Percentiles rank a stretch among this genome's conserved stretches.
These are phyloP conservation scores for Nemurella pictetii DNA, from an alignment of 2,888 invertebrate species.

Conservation along the genomic window DNA sequence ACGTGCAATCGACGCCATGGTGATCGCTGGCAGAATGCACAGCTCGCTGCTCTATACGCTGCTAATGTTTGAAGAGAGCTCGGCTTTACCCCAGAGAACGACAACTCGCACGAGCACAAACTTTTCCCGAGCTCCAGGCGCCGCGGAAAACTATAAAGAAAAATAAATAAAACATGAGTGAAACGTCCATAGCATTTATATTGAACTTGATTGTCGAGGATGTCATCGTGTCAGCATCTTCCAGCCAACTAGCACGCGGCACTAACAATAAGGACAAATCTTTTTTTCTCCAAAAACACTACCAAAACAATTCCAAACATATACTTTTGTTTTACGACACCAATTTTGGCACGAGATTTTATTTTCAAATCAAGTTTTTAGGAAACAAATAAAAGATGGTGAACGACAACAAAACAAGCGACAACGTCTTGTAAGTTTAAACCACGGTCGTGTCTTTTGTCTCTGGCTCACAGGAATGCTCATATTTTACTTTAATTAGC, in stretches of 20 bases:
- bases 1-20: not conserved
- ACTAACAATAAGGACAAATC: not conserved
- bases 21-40: not conserved
- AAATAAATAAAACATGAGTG: constrained; percentile 35
- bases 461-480: too few relatives aligned
- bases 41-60: constrained; percentile 33
- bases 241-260: not conserved
- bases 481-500: not conserved
- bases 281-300: not conserved
- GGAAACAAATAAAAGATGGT: not conserved
- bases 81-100: not conserved
- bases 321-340: not conserved
- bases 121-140: constrained; percentile 28
- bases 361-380: not conserved
- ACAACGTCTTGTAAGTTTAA: too few relatives aligned
- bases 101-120: constrained; percentile 3
- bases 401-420: not conserved
- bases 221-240: not conserved
- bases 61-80: constrained; percentile 35
- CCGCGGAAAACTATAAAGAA: constrained; percentile 22
- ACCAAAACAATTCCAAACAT: not conserved
- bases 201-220: constrained; percentile 17
- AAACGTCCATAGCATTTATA: constrained; percentile 31
- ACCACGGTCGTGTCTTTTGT: too few relatives aligned
- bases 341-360: not conserved